A percentile compares a stretch with the other conserved stretches of the same genome.
phyloP scores from a whole-genome alignment of 2,113 vertebrate species.

The Donacobius atricapilla region DNA sequence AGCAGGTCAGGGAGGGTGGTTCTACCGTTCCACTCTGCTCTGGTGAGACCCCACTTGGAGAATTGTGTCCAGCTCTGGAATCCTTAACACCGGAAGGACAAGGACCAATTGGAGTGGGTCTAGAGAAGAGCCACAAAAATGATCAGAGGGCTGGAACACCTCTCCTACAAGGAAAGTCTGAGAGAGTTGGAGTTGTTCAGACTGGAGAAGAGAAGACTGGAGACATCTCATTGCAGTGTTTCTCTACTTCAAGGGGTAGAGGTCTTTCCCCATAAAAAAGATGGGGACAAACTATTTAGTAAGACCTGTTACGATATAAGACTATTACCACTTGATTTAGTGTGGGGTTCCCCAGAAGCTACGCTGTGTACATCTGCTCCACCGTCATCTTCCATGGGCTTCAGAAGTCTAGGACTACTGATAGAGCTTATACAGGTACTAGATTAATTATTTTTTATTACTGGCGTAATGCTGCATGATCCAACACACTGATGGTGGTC shows the following conservation, averaged over 20 bases:
- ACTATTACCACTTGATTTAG: not conserved
- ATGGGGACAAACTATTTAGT: not conserved
- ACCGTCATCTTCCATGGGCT: accelerated
- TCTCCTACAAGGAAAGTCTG: not conserved
- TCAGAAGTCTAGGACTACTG: not conserved
- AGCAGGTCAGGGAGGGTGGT: not conserved
- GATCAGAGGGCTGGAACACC: not conserved
- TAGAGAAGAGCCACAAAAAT: not conserved
- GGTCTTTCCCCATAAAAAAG: not conserved
- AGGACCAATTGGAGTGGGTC: not conserved
- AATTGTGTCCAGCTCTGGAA: not conserved
- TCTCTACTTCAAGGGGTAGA: not conserved
- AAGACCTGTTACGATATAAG: not conserved
- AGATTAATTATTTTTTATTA: not conserved
- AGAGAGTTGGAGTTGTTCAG: not conserved
- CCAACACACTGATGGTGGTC: not conserved
- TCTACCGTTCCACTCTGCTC: not conserved
- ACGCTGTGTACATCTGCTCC: not conserved
- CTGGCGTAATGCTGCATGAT: not conserved
- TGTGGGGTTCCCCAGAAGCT: not conserved
- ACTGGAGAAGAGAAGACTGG: not conserved
- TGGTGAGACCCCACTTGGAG: not conserved
- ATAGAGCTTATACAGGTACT: not conserved
- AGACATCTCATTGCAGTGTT: no score
- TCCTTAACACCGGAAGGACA: not conserved